These are phyloP conservation scores for Pagrus major DNA, from an alignment of 2,113 vertebrate genomes.

Conservation along the genomic window DNA sequence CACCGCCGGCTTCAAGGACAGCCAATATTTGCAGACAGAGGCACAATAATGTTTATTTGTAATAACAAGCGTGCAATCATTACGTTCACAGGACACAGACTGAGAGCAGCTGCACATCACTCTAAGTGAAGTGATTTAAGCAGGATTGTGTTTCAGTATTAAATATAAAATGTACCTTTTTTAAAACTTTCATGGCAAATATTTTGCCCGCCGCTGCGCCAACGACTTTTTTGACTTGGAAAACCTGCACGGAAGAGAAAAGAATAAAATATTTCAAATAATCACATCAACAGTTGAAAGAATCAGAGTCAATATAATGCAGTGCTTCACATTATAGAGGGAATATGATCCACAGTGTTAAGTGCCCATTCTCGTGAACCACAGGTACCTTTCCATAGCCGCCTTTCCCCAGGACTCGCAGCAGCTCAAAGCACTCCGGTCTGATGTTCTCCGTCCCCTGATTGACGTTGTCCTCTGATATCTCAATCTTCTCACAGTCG, in stretches of 20 bases:
- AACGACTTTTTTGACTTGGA: slow-evolving; percentile 97
- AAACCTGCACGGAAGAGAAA: slow-evolving; percentile 86
- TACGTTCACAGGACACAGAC: slow-evolving; percentile 16
- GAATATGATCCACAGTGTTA: neutral
- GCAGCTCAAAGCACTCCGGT: slow-evolving; percentile 97
- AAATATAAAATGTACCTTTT: slow-evolving; percentile 88
- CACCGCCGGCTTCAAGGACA: slow-evolving; percentile 56
- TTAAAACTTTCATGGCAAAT: slow-evolving; percentile 99
- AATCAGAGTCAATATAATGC: neutral
- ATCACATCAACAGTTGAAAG: neutral
- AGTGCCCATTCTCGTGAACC: too few relatives aligned
- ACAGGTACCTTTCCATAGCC: slow-evolving; percentile 96
- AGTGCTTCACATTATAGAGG: neutral
- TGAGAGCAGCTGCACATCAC: neutral
- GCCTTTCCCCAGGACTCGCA: slow-evolving; percentile 97
- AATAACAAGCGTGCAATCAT: slow-evolving; percentile 25
- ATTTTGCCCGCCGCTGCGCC: slow-evolving; percentile 96
- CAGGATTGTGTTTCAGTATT: neutral
- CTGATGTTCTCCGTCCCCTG: slow-evolving; percentile 98
- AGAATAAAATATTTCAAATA: neutral
- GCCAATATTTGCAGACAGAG: slow-evolving; percentile 61
- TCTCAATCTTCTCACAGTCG: slow-evolving; percentile 99
- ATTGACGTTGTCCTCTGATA: slow-evolving; percentile 98
- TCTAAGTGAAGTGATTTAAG: neutral
- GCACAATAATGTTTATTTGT: slow-evolving; percentile 46